phyloP scores from a whole-genome alignment of 92 coral and sea anemone species.

The Bergia puertoricense region DNA sequence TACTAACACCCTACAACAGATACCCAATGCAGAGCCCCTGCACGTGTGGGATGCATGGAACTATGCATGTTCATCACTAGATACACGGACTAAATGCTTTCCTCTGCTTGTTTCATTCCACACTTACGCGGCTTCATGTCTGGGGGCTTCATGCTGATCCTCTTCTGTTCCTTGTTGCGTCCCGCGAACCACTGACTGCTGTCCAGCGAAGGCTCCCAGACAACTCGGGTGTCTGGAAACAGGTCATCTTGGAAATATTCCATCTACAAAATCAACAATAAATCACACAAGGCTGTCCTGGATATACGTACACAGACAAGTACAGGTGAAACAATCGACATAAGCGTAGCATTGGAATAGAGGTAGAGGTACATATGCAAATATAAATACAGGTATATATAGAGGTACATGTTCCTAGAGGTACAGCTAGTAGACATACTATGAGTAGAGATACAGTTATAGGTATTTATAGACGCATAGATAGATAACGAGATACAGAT shows the following conservation, averaged over 20 bases:
- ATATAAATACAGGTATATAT: not conserved
- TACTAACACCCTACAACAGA: too few relatives aligned
- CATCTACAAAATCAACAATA: conserved; percentile 52
- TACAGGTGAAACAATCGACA: not conserved
- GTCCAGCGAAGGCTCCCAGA: conserved; percentile 86
- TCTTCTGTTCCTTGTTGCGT: conserved; percentile 73
- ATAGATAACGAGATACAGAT: not conserved
- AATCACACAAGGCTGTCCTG: not conserved
- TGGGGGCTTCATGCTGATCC: conserved; percentile 71
- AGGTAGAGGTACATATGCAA: not conserved
- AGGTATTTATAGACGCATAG: too few relatives aligned
- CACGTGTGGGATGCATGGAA: not conserved
- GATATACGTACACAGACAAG: not conserved
- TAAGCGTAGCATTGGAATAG: too few relatives aligned
- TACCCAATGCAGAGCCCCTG: not conserved
- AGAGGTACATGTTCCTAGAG: not conserved
- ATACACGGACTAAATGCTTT: not conserved
- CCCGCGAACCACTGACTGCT: conserved; percentile 88
- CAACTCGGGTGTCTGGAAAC: conserved; percentile 85
- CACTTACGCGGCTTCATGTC: conserved; percentile 89
- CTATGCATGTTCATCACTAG: not conserved
- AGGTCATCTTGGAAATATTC: conserved; percentile 98
- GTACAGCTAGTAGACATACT: too few relatives aligned
- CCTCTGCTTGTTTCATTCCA: not conserved
- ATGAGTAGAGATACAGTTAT: not conserved